These are phyloP conservation scores for Neomorphus geoffroyi DNA, from an alignment of 2,797 vertebrate species.

Conservation along the genomic window DNA sequence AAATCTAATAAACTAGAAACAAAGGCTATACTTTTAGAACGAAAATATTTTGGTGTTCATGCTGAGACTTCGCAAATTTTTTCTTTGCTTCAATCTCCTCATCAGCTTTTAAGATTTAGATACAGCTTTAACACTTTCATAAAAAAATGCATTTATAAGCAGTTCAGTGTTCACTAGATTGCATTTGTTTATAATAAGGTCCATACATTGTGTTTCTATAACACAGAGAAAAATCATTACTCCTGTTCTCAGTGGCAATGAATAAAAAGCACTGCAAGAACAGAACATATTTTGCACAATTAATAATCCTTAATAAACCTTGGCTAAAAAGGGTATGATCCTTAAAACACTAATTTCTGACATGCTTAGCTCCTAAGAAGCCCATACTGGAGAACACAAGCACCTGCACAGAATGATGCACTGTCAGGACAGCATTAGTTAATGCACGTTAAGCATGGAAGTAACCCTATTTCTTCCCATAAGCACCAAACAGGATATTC, in stretches of 20 bases:
- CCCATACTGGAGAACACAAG: background rate
- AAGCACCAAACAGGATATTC: background rate
- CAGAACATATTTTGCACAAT: background rate
- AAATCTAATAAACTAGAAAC: conserved; percentile 71
- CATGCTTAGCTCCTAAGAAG: background rate
- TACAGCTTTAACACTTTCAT: background rate
- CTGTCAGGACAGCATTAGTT: background rate
- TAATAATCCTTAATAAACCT: too few relatives aligned
- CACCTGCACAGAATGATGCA: background rate
- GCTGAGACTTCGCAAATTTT: background rate
- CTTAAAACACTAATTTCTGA: background rate
- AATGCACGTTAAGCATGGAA: background rate
- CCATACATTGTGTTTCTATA: background rate
- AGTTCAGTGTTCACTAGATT: background rate
- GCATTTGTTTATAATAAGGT: background rate
- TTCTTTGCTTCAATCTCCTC: background rate
- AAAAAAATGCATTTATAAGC: background rate
- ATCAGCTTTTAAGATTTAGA: background rate
- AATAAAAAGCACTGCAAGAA: background rate
- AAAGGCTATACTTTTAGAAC: conserved; percentile 69
- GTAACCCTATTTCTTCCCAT: background rate
- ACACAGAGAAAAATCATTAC: background rate
- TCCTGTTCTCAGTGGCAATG: background rate
- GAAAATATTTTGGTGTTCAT: conserved; percentile 9
- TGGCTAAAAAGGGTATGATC: background rate